A percentile compares a stretch with the other conserved stretches of the same genome.
Evolutionary conservation across 2,797 vertebrate genomes (phyloP).

Genomic region (Enteromius afrohamiltoni): DNA sequence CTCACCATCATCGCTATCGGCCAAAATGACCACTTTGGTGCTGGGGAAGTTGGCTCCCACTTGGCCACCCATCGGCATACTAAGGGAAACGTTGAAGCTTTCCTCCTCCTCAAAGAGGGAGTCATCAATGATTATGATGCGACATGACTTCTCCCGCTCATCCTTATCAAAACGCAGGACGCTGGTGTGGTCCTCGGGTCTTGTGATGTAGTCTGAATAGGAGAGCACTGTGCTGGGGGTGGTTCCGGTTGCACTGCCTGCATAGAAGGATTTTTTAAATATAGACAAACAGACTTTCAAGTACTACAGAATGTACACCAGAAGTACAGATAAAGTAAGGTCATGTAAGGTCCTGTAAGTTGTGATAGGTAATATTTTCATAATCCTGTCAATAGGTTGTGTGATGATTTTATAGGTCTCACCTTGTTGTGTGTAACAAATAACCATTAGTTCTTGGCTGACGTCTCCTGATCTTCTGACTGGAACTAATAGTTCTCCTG

Average conservation of each 20-base stretch:
- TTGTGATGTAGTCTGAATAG: constrained; percentile 87
- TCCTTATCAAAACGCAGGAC: constrained; percentile 85
- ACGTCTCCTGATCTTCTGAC: constrained; percentile 82
- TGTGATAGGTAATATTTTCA: neutral
- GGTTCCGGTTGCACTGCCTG: constrained; percentile 83
- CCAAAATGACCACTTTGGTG: constrained; percentile 80
- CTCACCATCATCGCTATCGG: constrained; percentile 86
- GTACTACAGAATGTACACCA: neutral
- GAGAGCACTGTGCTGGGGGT: constrained; percentile 81
- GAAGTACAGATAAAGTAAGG: neutral
- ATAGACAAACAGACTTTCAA: neutral
- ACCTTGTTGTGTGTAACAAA: constrained; percentile 88
- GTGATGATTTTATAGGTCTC: constrained; percentile 38
- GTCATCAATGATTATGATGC: constrained; percentile 85
- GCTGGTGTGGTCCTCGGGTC: constrained; percentile 84
- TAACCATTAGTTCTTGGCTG: constrained; percentile 84
- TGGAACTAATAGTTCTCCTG: constrained; percentile 84
- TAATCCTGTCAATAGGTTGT: neutral
- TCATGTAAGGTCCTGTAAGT: neutral
- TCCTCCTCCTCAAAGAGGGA: constrained; percentile 88
- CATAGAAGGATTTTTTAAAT: neutral
- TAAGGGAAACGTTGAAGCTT: constrained; percentile 85
- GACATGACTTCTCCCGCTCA: constrained; percentile 82
- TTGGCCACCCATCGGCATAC: constrained; percentile 83
- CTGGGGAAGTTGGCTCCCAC: constrained; percentile 80